A percentile compares a stretch with the other conserved stretches of the same genome.
phyloP scores from a whole-genome alignment of 2,113 vertebrate genomes.

The Pithys albifrons region DNA sequence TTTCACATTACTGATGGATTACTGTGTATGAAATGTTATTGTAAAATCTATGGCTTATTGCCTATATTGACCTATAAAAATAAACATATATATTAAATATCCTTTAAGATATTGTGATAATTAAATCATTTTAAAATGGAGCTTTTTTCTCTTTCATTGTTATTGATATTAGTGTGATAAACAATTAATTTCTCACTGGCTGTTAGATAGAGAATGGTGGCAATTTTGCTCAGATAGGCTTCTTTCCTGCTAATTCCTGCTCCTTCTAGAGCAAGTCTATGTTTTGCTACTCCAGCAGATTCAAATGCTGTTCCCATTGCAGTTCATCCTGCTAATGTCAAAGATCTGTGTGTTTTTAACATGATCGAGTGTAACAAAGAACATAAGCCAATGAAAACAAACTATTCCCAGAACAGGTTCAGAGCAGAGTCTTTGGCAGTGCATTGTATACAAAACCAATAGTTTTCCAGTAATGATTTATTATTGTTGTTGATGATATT shows the following conservation, averaged over 20 bases:
- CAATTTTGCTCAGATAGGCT: not conserved
- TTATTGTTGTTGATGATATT: not conserved
- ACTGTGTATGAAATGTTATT: not conserved
- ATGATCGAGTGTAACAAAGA: not conserved
- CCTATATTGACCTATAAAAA: not conserved
- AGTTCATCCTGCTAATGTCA: not conserved
- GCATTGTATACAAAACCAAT: not conserved
- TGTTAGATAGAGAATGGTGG: accelerated
- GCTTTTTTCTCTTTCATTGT: not conserved
- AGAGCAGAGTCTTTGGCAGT: not conserved
- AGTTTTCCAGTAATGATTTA: accelerated
- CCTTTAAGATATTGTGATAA: not conserved
- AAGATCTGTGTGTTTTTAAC: not conserved
- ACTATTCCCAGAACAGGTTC: not conserved
- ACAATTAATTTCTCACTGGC: not conserved
- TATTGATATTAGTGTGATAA: not conserved
- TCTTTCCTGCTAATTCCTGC: not conserved
- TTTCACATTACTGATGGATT: not conserved
- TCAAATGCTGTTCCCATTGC: not conserved
- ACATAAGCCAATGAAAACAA: not conserved
- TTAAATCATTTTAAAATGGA: not conserved
- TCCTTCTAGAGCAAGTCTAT: not conserved
- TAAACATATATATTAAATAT: not conserved
- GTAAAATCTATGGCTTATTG: not conserved
- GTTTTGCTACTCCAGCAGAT: not conserved